Percentiles rank a stretch among this genome's conserved stretches.
Evolutionary conservation across 2,888 invertebrate genomes (phyloP).

Genomic region (Syrphus vitripennis): DNA sequence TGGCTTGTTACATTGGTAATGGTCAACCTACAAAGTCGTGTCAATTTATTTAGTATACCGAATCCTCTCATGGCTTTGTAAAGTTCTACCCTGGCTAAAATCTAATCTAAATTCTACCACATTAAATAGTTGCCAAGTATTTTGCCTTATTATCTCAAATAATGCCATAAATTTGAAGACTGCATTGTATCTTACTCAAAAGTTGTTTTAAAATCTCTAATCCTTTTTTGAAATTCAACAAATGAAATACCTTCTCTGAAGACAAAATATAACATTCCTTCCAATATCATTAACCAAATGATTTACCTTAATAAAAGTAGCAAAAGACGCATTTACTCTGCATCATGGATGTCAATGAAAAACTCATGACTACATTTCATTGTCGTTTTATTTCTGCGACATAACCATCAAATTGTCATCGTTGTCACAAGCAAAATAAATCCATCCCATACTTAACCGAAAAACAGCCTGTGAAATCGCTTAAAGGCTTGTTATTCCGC

Average conservation of each 20-base stretch:
- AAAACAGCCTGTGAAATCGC: constrained; percentile 17
- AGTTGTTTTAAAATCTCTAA: too few relatives aligned
- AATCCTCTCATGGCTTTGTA: too few relatives aligned
- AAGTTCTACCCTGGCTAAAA: too few relatives aligned
- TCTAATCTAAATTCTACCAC: too few relatives aligned
- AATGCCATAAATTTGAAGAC: too few relatives aligned
- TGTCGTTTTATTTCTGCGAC: neutral
- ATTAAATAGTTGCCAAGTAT: too few relatives aligned
- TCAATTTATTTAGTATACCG: too few relatives aligned
- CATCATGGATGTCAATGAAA: neutral
- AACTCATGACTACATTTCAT: constrained; percentile 2
- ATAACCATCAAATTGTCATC: neutral
- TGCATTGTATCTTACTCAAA: too few relatives aligned
- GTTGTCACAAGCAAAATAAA: neutral
- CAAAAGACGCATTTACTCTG: neutral
- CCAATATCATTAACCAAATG: neutral
- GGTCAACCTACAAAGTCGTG: too few relatives aligned
- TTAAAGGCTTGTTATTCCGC: constrained; percentile 23
- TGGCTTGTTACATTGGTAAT: too few relatives aligned
- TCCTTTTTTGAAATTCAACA: neutral
- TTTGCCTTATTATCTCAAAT: too few relatives aligned
- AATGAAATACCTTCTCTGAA: neutral
- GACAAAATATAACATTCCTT: neutral
- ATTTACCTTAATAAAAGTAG: neutral
- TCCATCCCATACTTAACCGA: constrained; percentile 3